These are phyloP conservation scores for Trichonephila clavata DNA, from an alignment of 1,140 invertebrate genomes.

Conservation along the genomic window DNA sequence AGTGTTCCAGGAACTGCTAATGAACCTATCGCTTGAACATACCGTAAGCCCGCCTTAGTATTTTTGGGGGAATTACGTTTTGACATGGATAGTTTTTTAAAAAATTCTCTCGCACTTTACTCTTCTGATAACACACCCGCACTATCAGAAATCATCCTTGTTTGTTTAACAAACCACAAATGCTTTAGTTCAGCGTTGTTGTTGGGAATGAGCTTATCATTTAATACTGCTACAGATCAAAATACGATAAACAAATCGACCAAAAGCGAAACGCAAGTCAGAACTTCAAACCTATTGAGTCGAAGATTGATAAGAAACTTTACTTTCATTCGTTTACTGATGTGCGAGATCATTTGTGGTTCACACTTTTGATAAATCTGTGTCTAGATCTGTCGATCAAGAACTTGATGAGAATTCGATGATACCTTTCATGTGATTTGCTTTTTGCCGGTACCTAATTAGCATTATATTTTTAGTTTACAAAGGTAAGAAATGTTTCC, in stretches of 20 bases:
- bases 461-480: too few relatives aligned
- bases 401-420: too few relatives aligned
- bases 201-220: constrained; percentile 5
- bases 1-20: constrained; percentile 51
- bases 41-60: constrained; percentile 37
- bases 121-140: constrained; percentile 29
- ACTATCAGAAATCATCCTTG: constrained; percentile 25
- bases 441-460: too few relatives aligned
- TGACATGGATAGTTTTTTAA: constrained; percentile 13
- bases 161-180: constrained; percentile 27
- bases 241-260: constrained; percentile 20
- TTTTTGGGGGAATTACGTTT: constrained; percentile 10
- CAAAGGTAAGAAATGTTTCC: too few relatives aligned
- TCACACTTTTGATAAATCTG: too few relatives aligned
- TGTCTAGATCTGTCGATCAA: too few relatives aligned
- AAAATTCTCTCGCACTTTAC: background rate
- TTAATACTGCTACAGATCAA: background rate
- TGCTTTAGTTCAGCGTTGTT: background rate
- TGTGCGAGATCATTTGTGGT: too few relatives aligned
- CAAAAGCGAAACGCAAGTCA: background rate
- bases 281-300: too few relatives aligned
- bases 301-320: too few relatives aligned
- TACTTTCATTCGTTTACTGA: too few relatives aligned
- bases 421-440: too few relatives aligned
- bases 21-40: constrained; percentile 20